Base-by-base conservation (phyloP, 1,140 invertebrate genomes). In the Muscidifurax raptorellus region DNA sequence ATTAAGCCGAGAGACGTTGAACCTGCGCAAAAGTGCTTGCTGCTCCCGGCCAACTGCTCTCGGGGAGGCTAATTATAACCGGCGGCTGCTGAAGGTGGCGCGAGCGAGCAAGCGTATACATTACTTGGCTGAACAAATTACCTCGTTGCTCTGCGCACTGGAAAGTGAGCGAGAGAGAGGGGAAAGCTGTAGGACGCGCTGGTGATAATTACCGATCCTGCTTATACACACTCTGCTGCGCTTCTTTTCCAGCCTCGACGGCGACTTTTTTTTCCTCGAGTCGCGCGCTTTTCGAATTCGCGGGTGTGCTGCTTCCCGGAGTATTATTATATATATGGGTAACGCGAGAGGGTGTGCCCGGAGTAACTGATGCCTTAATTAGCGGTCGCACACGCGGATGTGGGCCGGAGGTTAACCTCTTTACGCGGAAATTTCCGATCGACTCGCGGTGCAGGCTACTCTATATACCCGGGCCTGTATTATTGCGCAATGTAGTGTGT, bases 101-200 rank as follows among this genome's bases (percentile, higher is more conserved):
- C 32, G 64, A 71, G 30, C 32, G 27, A 32, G 27, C 67, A 40
- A 27, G 36, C 47, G 80, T 44, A 36, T 78, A 83, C 86, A 89
- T 88, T 88, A 88, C 88, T 88, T 86, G 87, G 87, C 88, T 85
- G 87, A 90, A 90, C 89, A 90, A 90, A 90, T 90, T 90, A 88
- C 87, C 87, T 88, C 87, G 87, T 88, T 89, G 88, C 86, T 67
- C 82, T 85, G 83, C 82, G 85, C 85, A 85, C 86, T 84, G 83
- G 52, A 22, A n/a, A 59, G 18, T 1, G 83, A 86, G 84, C 44
- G 52, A n/a, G 52, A n/a, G 52, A n/a, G 32, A 40, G 71, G 32
- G 10, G 71, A 59, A 12, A 13, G 40, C 18, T 36, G 30, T 7
- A 36, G 27, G 87, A 86, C 86, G 86, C 86, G 84, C 83, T 85